Conservation (phyloP, 2,888 invertebrate genomes). For the Perizoma flavofasciatum region DNA sequence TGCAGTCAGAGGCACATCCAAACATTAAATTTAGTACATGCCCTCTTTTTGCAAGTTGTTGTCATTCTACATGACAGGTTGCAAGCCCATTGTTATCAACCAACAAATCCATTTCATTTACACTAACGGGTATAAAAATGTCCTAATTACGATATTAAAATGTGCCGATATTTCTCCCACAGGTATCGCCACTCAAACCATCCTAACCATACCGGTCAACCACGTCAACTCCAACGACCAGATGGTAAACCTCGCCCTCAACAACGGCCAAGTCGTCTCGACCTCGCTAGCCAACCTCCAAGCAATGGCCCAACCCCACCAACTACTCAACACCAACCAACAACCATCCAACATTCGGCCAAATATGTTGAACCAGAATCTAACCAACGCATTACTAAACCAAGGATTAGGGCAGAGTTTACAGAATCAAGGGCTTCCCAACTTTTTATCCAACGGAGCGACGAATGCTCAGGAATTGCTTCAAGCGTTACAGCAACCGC, state of each 20-base stretch:
- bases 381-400: constrained; percentile 88
- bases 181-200: constrained; percentile 98
- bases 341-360: constrained; percentile 72
- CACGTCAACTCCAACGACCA: constrained; percentile 91
- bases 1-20: too few species aligned
- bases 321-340: constrained; percentile 85
- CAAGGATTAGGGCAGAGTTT: constrained; percentile 66
- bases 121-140: background rate
- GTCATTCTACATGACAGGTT: too few species aligned
- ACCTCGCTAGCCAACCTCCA: constrained; percentile 92
- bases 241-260: constrained; percentile 91
- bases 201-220: constrained; percentile 96
- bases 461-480: constrained; percentile 89
- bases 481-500: constrained; percentile 85
- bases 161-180: constrained; percentile 40
- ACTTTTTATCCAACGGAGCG: constrained; percentile 88
- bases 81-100: background rate
- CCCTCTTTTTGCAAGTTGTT: too few species aligned
- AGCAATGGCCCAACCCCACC: constrained; percentile 89
- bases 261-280: constrained; percentile 93
- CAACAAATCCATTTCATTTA: too few species aligned
- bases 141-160: too few species aligned
- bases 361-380: constrained; percentile 83
- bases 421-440: constrained; percentile 87
- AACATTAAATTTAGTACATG: too few species aligned